Conservation (phyloP, 2,113 vertebrate species). For the Furnarius figulus region DNA sequence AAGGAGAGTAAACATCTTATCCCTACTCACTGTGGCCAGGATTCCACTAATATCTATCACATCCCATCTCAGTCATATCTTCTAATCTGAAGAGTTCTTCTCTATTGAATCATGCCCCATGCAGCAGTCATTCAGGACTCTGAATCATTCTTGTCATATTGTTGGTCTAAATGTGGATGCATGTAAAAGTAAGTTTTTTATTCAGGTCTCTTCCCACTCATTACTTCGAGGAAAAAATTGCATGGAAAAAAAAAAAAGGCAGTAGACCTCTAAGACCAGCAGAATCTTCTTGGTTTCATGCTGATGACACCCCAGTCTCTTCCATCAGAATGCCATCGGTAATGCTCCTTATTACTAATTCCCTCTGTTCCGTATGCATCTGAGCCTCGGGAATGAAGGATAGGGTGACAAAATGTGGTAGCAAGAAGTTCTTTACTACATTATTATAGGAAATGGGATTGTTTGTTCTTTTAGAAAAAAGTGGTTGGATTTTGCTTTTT, state of each 20-base stretch:
- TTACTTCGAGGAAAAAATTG: neutral
- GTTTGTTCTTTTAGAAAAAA: neutral
- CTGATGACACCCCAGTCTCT: neutral
- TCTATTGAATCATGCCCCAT: neutral
- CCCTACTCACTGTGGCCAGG: neutral
- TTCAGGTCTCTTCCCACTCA: neutral
- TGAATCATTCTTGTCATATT: neutral
- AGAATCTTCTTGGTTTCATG: neutral
- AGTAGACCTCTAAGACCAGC: neutral
- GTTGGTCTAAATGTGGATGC: neutral
- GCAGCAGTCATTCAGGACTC: neutral
- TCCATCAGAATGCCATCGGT: neutral
- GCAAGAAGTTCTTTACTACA: neutral
- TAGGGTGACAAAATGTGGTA: neutral
- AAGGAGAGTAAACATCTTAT: neutral
- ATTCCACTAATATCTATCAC: neutral
- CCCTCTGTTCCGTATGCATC: neutral
- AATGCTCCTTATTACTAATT: fast-evolving
- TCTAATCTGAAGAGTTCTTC: neutral
- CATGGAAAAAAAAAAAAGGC: neutral
- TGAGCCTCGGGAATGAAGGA: neutral
- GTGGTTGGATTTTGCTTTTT: neutral
- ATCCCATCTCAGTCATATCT: neutral
- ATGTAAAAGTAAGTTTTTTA: neutral
- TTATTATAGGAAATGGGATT: neutral